Conservation (phyloP, 2,888 invertebrate genomes). For the Ceratothoa steindachneri region DNA sequence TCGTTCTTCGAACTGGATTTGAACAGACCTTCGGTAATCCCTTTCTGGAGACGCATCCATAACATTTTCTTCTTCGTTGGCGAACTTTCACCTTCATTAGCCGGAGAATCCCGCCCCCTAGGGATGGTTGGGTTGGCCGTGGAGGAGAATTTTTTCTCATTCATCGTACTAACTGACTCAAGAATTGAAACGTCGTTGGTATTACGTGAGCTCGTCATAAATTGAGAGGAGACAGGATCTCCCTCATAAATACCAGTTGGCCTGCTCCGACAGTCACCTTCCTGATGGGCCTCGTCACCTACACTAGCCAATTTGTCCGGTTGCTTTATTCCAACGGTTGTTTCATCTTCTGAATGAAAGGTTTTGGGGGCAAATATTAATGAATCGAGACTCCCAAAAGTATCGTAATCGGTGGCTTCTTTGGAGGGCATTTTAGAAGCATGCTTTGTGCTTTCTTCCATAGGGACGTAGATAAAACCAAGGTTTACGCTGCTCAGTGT, state of each 20-base stretch:
- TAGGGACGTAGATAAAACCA: constrained; percentile 50
- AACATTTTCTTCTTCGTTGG: background rate
- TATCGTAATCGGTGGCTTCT: constrained; percentile 48
- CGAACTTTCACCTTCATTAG: background rate
- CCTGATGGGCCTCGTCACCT: background rate
- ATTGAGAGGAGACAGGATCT: background rate
- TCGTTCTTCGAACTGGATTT: background rate
- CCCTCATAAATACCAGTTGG: background rate
- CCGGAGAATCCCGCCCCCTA: background rate
- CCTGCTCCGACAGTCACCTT: background rate
- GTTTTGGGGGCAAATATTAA: constrained; percentile 50
- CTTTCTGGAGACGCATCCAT: background rate
- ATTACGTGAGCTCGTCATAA: background rate
- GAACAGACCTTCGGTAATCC: background rate
- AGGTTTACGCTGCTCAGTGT: constrained; percentile 49
- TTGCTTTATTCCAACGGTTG: background rate
- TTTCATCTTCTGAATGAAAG: background rate
- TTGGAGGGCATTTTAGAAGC: constrained; percentile 23
- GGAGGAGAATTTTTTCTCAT: too few relatives aligned
- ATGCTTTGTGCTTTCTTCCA: constrained; percentile 48
- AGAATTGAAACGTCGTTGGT: background rate
- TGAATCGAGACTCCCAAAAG: constrained; percentile 49
- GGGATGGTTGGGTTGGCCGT: background rate
- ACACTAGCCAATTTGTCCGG: background rate
- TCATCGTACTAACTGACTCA: background rate